Conservation (phyloP, 2,888 invertebrate genomes). For the Cheilosia scutellata region DNA sequence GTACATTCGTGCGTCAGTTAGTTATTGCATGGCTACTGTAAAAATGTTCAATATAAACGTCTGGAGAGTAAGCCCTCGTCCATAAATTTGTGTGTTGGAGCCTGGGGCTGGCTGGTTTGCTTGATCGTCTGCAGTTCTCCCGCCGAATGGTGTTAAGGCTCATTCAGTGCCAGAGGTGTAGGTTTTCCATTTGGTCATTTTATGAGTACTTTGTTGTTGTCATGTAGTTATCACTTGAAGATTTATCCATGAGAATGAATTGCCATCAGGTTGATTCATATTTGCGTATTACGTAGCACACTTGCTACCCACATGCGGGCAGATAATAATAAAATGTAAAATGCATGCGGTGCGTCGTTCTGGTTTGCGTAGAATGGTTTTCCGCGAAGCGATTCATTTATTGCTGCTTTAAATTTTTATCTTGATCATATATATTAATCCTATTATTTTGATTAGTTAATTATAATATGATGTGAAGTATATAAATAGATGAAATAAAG, state of each 20-base stretch:
- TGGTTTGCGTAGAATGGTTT: constrained; percentile 35
- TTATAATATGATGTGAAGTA: background rate
- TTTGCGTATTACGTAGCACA: constrained; percentile 69
- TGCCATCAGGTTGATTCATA: constrained; percentile 82
- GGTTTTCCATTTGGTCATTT: constrained; percentile 59
- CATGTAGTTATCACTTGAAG: constrained; percentile 84
- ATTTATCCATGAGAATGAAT: constrained; percentile 84
- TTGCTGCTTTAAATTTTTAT: constrained; percentile 45
- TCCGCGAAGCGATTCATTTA: constrained; percentile 64
- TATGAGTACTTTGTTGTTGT: constrained; percentile 84
- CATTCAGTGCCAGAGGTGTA: constrained; percentile 74
- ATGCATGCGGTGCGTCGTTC: constrained; percentile 38
- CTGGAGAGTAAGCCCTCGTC: constrained; percentile 48
- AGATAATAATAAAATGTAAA: constrained; percentile 60
- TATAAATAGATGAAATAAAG: too few relatives aligned
- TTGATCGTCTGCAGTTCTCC: constrained; percentile 31
- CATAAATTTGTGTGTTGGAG: constrained; percentile 50
- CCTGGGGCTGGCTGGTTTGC: background rate
- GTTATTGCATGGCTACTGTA: constrained; percentile 72
- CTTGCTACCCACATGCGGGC: constrained; percentile 62
- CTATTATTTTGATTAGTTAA: constrained; percentile 50
- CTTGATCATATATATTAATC: constrained; percentile 51
- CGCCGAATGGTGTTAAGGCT: constrained; percentile 77
- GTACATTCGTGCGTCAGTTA: constrained; percentile 65
- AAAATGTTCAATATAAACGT: constrained; percentile 69